Evolutionary conservation across 2,797 vertebrate genomes (phyloP), one percentile per base, ranked within the genome.

Genomic region (Phylloscopus collybita): DNA sequence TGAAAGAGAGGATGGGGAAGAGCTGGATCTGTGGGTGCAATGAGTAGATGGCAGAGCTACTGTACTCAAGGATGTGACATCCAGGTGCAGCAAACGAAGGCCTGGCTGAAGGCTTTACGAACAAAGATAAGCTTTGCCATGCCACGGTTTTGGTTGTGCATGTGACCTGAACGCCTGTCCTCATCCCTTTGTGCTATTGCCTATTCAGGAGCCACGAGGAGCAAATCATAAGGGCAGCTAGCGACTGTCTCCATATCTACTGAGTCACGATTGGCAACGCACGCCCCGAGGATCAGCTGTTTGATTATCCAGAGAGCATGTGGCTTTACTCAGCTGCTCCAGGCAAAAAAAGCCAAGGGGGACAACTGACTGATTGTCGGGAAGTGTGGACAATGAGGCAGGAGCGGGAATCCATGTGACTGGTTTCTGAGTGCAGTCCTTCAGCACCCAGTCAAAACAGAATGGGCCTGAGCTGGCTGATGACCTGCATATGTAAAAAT

Each of bases 241-340:
- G 92, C 38, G 61, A 96, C 92, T 88, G 91, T 74, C 91, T 87
- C 92, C 93, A 54, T 67, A 94, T 95, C 96, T 92, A 96, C 91
- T 85, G 93, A 96, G 92, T 97, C 93, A 95, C 2, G 67, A 94
- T 80, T 93, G 86, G 92, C 94, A 86, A 67, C 1, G 57, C 80
- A 84, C 0, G 4, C 74, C 76, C 92, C 12, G 5, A 67, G 74
- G 27, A 95, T 97, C 96, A 97, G 94, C 91, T 97, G 95, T 96
- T 95, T 95, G 96, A 82, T 95, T 96, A 95, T 89, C 90, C 53
- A 85, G 64, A 85, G 74, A 96, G 83, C 96, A 95, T 89, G 94
- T 96, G 95, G 93, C 94, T 95, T 87, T 57, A 87, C 90, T 96
- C 95, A 95, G 94, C 95, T 95, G 96, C 93, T 95, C 29, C 47